Evolutionary conservation across 2,797 vertebrate species (phyloP).

Genomic region (Typhlichthys subterraneus): DNA sequence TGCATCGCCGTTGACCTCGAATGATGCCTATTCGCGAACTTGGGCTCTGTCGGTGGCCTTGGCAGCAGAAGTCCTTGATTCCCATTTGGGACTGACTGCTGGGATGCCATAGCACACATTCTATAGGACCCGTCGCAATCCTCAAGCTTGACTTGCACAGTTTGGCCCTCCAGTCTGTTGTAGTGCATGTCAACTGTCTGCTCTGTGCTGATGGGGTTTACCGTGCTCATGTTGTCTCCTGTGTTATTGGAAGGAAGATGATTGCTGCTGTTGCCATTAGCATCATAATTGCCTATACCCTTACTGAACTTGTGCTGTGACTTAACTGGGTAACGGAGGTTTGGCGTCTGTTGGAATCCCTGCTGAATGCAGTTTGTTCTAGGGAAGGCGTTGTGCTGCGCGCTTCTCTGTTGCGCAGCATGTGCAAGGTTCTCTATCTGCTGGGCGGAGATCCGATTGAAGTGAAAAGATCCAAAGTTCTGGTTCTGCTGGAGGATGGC

Average conservation of each 20-base stretch:
- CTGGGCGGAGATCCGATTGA: slow-evolving; percentile 69
- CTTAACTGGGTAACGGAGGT: slow-evolving; percentile 57
- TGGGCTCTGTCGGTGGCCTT: slow-evolving; percentile 77
- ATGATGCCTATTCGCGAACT: slow-evolving; percentile 60
- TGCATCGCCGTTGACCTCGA: slow-evolving; percentile 68
- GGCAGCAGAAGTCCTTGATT: slow-evolving; percentile 74
- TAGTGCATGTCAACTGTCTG: slow-evolving; percentile 64
- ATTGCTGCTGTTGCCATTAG: slow-evolving; percentile 60
- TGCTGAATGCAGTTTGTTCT: slow-evolving; percentile 72
- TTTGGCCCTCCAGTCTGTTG: slow-evolving; percentile 66
- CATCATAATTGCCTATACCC: slow-evolving; percentile 48
- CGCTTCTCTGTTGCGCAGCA: slow-evolving; percentile 66
- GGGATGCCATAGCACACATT: slow-evolving; percentile 67
- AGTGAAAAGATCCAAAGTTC: slow-evolving; percentile 78
- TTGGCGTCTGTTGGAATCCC: slow-evolving; percentile 63
- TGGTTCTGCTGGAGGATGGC: slow-evolving; percentile 83
- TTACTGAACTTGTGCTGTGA: slow-evolving; percentile 68
- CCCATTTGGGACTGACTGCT: slow-evolving; percentile 66
- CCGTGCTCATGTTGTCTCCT: slow-evolving; percentile 15
- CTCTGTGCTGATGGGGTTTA: slow-evolving; percentile 62
- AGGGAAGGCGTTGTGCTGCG: slow-evolving; percentile 61
- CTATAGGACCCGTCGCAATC: slow-evolving; percentile 60
- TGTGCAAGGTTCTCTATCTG: slow-evolving; percentile 70
- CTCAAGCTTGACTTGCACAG: slow-evolving; percentile 44
- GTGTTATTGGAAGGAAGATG: slow-evolving; percentile 70